phyloP scores from a whole-genome alignment of 2,113 vertebrate genomes.

The Numida meleagris region DNA sequence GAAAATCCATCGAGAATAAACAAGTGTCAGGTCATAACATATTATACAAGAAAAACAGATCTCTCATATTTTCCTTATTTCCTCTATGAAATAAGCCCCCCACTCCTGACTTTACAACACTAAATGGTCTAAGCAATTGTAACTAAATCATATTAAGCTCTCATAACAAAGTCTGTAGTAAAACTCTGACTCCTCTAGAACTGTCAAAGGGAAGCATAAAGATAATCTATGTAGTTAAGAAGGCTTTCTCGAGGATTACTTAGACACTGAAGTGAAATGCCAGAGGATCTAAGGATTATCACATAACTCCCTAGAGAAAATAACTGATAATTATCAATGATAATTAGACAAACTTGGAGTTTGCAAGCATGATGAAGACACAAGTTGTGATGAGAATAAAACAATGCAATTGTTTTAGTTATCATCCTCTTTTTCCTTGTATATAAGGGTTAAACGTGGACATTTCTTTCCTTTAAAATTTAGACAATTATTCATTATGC shows the following conservation, averaged over 20 bases:
- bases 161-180: background rate
- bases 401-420: background rate
- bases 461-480: background rate
- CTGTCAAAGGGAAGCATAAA: background rate
- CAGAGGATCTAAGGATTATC: background rate
- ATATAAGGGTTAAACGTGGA: background rate
- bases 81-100: background rate
- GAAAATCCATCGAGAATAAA: background rate
- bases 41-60: background rate
- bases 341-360: background rate
- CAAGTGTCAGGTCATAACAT: background rate
- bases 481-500: background rate
- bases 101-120: background rate
- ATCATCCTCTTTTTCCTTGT: background rate
- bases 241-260: background rate
- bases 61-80: background rate
- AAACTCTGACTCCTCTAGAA: background rate
- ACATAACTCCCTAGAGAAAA: background rate
- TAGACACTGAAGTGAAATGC: background rate
- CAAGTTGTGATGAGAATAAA: background rate
- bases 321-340: background rate
- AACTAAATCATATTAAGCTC: background rate
- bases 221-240: background rate
- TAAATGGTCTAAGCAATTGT: background rate
- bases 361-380: background rate